These are phyloP conservation scores for Sweltsa coloradensis DNA, from an alignment of 1,140 invertebrate species.

Conservation along the genomic window DNA sequence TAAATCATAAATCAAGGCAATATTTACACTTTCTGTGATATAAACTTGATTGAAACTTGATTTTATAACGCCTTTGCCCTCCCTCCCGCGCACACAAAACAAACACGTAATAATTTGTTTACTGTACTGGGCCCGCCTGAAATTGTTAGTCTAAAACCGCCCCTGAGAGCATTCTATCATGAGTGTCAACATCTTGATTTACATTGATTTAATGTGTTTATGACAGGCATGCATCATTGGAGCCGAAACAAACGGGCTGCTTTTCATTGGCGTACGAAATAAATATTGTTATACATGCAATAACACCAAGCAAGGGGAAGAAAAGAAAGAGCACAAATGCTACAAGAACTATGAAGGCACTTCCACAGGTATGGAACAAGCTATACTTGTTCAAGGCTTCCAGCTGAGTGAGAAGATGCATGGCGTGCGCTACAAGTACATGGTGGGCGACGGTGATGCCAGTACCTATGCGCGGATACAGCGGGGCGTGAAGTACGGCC, in stretches of 20 bases:
- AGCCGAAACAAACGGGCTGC: conserved; percentile 23
- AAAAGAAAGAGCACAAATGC: conserved; percentile 19
- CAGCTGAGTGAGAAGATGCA: background rate
- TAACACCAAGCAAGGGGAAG: conserved; percentile 13
- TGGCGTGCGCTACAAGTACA: background rate
- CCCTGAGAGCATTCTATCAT: too few species aligned
- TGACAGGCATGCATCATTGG: conserved; percentile 26
- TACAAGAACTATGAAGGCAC: conserved; percentile 24
- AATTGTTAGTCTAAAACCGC: too few species aligned
- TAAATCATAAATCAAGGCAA: too few species aligned
- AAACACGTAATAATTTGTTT: too few species aligned
- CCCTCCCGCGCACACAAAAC: too few species aligned
- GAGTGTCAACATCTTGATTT: too few species aligned
- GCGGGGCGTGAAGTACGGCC: background rate
- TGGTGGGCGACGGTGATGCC: conserved; percentile 13
- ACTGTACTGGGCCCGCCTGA: too few species aligned
- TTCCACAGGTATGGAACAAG: background rate
- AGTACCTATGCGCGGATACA: background rate
- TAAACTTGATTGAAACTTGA: too few species aligned
- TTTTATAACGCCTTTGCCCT: too few species aligned
- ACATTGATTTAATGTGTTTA: background rate
- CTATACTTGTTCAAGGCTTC: background rate
- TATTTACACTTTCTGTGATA: too few species aligned
- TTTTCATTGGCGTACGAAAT: conserved; percentile 28
- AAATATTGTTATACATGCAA: conserved; percentile 28